These are phyloP conservation scores for Glaucopsyche alexis DNA, from an alignment of 2,888 invertebrate species.

Conservation along the genomic window DNA sequence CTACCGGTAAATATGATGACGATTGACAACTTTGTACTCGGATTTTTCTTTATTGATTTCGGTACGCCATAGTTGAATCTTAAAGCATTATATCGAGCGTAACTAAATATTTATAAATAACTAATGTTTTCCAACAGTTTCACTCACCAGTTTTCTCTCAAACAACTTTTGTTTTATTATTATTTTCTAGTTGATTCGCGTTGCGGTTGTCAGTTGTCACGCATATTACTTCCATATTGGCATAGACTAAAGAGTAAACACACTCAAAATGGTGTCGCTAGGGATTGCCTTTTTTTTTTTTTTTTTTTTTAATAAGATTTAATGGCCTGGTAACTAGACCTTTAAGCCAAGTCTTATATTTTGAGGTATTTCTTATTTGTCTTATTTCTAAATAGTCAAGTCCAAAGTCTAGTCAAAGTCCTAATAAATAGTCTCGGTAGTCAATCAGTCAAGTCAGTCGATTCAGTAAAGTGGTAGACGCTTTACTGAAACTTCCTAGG, in stretches of 20 bases:
- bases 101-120: constrained; percentile 31
- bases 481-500: no score
- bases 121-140: constrained; percentile 42
- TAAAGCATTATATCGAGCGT: constrained; percentile 11
- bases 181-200: constrained; percentile 69
- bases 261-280: constrained; percentile 45
- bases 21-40: constrained; percentile 44
- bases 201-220: constrained; percentile 61
- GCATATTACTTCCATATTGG: constrained; percentile 74
- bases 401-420: no score
- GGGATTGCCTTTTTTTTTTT: no score
- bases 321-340: no score
- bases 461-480: no score
- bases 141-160: constrained; percentile 62
- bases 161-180: constrained; percentile 63
- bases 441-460: no score
- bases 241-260: constrained; percentile 30
- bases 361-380: no score
- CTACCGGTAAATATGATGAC: constrained; percentile 58
- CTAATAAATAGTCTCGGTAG: no score
- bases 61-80: constrained; percentile 30
- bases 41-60: constrained; percentile 43
- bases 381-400: no score
- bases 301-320: no score
- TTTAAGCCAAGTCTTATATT: no score